A percentile compares a stretch with the other conserved stretches of the same genome.
Conservation (phyloP, 2,113 vertebrate genomes). For the Rutilus rutilus region DNA sequence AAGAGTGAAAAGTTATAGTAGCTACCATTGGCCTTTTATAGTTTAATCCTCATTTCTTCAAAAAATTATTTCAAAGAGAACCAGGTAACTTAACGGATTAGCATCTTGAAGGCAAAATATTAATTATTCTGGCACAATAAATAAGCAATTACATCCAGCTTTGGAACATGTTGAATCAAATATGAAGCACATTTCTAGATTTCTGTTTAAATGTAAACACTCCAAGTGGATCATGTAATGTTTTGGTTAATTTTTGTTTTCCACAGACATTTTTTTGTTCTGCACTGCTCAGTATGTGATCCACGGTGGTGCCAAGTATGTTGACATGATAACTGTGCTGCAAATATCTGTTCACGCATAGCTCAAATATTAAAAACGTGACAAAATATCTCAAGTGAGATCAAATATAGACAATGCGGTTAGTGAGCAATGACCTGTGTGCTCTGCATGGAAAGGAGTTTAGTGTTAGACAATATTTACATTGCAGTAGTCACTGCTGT, state of each 20-base stretch:
- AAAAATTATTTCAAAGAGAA: neutral
- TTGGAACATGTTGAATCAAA: slow-evolving; percentile 3
- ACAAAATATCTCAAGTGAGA: neutral
- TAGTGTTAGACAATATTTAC: neutral
- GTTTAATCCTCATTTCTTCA: neutral
- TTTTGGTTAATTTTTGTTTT: neutral
- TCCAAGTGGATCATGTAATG: neutral
- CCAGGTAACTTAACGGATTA: neutral
- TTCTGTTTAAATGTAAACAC: slow-evolving; percentile 12
- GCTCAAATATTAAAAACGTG: neutral
- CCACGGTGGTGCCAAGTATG: neutral
- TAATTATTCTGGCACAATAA: neutral
- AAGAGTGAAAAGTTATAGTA: neutral
- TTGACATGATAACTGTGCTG: neutral
- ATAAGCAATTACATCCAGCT: neutral
- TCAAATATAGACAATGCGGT: neutral
- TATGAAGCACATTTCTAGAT: neutral
- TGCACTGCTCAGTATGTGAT: neutral
- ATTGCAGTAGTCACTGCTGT: neutral
- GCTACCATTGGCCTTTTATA: neutral
- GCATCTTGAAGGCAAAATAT: neutral
- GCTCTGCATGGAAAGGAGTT: neutral
- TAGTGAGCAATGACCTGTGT: neutral
- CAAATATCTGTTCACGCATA: neutral
- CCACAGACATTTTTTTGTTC: neutral